phyloP scores from a whole-genome alignment of 2,888 invertebrate genomes.

The Xestia sexstrigata region DNA sequence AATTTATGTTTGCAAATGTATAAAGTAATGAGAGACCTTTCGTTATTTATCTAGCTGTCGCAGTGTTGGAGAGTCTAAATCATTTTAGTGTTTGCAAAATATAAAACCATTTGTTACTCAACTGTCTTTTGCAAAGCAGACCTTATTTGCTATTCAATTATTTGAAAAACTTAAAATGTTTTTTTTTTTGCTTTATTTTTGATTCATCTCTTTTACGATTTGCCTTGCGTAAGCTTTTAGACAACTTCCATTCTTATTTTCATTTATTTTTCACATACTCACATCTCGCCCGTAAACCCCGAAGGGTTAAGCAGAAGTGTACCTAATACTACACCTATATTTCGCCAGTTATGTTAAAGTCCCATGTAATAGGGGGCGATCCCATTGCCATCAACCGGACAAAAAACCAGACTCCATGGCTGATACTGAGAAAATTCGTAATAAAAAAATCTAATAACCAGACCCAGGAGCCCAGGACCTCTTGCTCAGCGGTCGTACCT shows the following conservation, averaged over 20 bases:
- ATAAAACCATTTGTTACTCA: not conserved
- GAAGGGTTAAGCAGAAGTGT: too few relatives aligned
- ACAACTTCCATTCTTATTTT: not conserved
- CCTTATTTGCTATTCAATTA: not conserved
- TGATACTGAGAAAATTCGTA: too few relatives aligned
- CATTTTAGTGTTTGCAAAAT: slow-evolving; percentile 3
- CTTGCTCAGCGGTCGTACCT: too few relatives aligned
- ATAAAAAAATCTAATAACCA: too few relatives aligned
- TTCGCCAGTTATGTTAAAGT: too few relatives aligned
- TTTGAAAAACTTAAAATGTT: not conserved
- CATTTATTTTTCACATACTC: not conserved
- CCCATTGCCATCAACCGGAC: too few relatives aligned
- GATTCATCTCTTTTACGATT: not conserved
- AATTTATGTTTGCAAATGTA: slow-evolving; percentile 47
- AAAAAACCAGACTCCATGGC: too few relatives aligned
- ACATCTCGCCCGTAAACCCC: too few relatives aligned
- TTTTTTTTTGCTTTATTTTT: not conserved
- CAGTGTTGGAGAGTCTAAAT: slow-evolving; percentile 20
- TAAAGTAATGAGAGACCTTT: slow-evolving; percentile 9
- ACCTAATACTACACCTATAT: too few relatives aligned
- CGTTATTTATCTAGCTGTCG: slow-evolving; percentile 34
- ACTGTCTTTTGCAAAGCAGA: not conserved
- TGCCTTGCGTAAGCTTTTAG: not conserved
- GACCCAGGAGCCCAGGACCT: too few relatives aligned
- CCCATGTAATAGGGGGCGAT: too few relatives aligned